These are phyloP conservation scores for Phrynosoma platyrhinos DNA, from an alignment of 2,113 vertebrate genomes.

Conservation along the genomic window DNA sequence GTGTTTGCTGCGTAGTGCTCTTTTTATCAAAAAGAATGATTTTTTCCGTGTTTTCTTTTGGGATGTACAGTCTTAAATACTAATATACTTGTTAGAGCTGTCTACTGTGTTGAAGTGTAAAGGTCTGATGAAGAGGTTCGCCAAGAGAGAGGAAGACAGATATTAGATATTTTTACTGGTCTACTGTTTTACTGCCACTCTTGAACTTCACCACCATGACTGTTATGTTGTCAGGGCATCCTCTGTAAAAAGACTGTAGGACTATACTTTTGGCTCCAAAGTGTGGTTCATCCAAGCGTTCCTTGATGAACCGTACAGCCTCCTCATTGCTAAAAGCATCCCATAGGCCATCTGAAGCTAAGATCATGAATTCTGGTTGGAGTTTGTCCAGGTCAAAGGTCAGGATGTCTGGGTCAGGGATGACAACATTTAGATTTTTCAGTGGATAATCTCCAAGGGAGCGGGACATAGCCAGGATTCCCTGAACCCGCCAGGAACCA, in stretches of 20 bases:
- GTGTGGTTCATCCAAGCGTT: slow-evolving; percentile 95
- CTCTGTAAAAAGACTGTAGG: slow-evolving; percentile 97
- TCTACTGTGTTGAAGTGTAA: slow-evolving; percentile 59
- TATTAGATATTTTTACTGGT: slow-evolving; percentile 79
- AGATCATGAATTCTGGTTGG: slow-evolving; percentile 97
- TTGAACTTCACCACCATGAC: slow-evolving; percentile 99
- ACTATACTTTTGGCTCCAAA: slow-evolving; percentile 98
- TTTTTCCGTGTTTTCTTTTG: background rate
- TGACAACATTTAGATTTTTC: slow-evolving; percentile 96
- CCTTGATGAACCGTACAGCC: slow-evolving; percentile 94
- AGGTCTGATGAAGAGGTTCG: slow-evolving; percentile 64
- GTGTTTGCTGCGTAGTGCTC: slow-evolving; percentile 55
- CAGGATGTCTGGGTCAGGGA: slow-evolving; percentile 93
- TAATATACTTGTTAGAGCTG: slow-evolving; percentile 54
- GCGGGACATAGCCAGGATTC: slow-evolving; percentile 98
- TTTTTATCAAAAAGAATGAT: slow-evolving; percentile 46
- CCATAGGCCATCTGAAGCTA: slow-evolving; percentile 97
- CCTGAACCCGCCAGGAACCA: slow-evolving; percentile 97
- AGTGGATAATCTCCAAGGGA: slow-evolving; percentile 96
- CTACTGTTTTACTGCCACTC: slow-evolving; percentile 85
- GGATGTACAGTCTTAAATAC: slow-evolving; percentile 59
- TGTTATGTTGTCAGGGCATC: slow-evolving; percentile 98
- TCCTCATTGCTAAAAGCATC: slow-evolving; percentile 99
- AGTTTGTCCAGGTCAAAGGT: slow-evolving; percentile 97
- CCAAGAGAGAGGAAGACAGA: slow-evolving; percentile 49